These are phyloP conservation scores for Brachyptera risi DNA, from an alignment of 2,888 invertebrate species.

Conservation along the genomic window DNA sequence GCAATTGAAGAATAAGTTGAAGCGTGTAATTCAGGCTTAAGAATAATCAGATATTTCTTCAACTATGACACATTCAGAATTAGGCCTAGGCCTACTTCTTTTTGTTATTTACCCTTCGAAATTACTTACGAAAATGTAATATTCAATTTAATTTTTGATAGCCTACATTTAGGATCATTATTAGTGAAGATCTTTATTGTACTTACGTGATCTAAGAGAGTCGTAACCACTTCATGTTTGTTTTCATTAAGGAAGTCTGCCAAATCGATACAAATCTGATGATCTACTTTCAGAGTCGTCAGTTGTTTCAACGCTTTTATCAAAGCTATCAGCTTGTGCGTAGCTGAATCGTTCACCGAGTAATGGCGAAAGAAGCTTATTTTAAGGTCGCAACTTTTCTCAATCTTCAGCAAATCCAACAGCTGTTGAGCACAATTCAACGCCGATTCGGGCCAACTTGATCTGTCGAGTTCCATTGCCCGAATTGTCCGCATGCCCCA, in stretches of 20 bases:
- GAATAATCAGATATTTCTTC: no score
- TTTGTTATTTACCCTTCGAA: no score
- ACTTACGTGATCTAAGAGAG: conserved; percentile 13
- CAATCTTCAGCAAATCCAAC: conserved; percentile 38
- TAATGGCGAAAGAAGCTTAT: conserved; percentile 37
- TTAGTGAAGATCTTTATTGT: no score
- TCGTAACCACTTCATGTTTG: conserved; percentile 20
- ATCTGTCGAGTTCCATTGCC: conserved; percentile 37
- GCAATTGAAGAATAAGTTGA: no score
- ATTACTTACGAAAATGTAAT: not conserved
- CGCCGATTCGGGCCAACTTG: conserved; percentile 40
- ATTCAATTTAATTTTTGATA: conserved; percentile 21
- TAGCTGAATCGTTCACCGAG: conserved; percentile 36
- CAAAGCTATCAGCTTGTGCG: conserved; percentile 38
- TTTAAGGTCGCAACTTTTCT: not conserved
- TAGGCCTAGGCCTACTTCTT: no score
- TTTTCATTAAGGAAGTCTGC: conserved; percentile 22
- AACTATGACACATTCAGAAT: no score
- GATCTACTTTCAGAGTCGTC: conserved; percentile 37
- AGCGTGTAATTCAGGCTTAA: no score
- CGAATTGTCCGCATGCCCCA: not conserved
- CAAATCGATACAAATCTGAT: conserved; percentile 26
- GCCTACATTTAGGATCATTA: no score
- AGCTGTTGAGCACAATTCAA: conserved; percentile 44
- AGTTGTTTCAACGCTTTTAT: conserved; percentile 41